These are phyloP conservation scores for Malthinus seriepunctatus DNA, from an alignment of 2,888 invertebrate genomes.

Conservation along the genomic window DNA sequence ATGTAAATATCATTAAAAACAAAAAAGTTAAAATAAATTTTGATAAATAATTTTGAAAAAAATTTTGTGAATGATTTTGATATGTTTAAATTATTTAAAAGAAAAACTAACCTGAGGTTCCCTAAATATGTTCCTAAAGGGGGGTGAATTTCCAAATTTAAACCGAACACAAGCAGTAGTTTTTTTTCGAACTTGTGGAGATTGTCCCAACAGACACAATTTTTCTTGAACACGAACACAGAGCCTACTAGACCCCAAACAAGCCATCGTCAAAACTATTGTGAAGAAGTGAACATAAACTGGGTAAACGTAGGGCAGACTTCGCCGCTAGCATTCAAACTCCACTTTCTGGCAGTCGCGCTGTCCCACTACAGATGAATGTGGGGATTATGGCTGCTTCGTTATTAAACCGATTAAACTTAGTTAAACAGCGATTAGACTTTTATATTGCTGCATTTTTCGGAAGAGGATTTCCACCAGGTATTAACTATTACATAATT, in stretches of 20 bases:
- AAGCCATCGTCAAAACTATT: constrained; percentile 81
- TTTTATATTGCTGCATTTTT: constrained; percentile 47
- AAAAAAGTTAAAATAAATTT: too few relatives aligned
- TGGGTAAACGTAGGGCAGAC: constrained; percentile 36
- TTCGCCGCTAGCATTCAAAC: constrained; percentile 34
- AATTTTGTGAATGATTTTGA: too few relatives aligned
- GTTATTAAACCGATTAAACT: constrained; percentile 48
- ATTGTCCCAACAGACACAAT: constrained; percentile 79
- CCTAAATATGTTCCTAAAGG: constrained; percentile 51
- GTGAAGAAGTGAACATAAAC: constrained; percentile 55
- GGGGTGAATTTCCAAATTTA: constrained; percentile 65
- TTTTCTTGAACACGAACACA: constrained; percentile 81
- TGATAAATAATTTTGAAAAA: too few relatives aligned
- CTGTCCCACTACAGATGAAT: constrained; percentile 36
- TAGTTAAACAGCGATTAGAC: constrained; percentile 55
- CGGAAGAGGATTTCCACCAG: constrained; percentile 55
- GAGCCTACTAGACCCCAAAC: constrained; percentile 80
- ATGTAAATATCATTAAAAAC: too few relatives aligned
- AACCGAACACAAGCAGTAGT: constrained; percentile 68
- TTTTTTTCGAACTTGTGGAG: constrained; percentile 67
- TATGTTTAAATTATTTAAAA: too few relatives aligned
- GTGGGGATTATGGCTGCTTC: constrained; percentile 45
- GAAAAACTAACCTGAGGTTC: constrained; percentile 54
- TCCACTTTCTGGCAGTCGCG: constrained; percentile 42
- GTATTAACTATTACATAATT: constrained; percentile 45